Evolutionary conservation across 2,888 invertebrate species (phyloP), one percentile per base, ranked within the genome.

Genomic region (Ophion costatus): DNA sequence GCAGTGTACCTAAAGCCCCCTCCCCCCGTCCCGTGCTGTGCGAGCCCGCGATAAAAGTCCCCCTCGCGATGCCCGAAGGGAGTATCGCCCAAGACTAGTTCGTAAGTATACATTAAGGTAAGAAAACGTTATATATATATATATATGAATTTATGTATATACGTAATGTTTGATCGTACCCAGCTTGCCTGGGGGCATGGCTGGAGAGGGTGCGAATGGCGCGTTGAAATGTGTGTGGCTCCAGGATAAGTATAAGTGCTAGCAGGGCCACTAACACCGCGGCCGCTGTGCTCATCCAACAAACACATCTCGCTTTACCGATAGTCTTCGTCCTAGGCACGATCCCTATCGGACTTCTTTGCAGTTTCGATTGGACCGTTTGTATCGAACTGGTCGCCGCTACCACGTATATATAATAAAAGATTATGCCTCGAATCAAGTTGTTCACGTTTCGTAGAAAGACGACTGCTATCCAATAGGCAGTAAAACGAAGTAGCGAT

Each of bases 221-320:
- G 88, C 89, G 91, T 87, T 90, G 89, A 87, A 92, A 90, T 88
- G 88, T 90, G 89, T 89, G 91, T 88, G 93, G 92, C 89, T 93
- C 93, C 93, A 93, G 88, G 89, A 90, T 90, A 92, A 93, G 90
- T 90, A 92, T 90, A 89, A 93, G 89, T 89, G 93, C 93, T 89
- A 93, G 89, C 86, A 93, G 89, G 88, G 90, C 90, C 89, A 92
- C 90, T 90, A 93, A 89, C 87, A 90, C 89, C 88, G 93, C 91
- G 85, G 89, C 89, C 82, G 91, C 89, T 87, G 90, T 88, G 88
- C 91, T 90, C 90, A 91, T 93, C 93, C 92, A 92, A 91, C 90
- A 91, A 67, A 90, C 86, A 88, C 91, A 92, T 90, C 89, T 89
- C 79, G 89, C 45, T 86, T 87, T 89, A 89, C 88, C 86, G 83